phyloP scores from a whole-genome alignment of 2,888 invertebrate genomes.

The Euproctis similis region DNA sequence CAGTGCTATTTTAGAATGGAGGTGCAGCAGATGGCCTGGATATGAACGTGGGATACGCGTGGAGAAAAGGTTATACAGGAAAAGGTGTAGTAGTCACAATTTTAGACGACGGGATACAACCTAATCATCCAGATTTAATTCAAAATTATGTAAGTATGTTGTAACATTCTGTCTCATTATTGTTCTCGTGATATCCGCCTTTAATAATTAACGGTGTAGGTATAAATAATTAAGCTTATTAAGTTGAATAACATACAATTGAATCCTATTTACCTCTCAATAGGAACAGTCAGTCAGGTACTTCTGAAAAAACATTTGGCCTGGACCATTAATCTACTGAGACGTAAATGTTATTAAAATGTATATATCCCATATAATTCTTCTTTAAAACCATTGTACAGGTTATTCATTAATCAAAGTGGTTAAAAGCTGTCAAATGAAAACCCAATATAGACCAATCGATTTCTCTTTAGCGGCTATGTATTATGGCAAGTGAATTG shows the following conservation, averaged over 20 bases:
- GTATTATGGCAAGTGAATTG: conserved; percentile 16
- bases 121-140: conserved; percentile 93
- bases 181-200: too few species aligned
- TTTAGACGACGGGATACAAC: conserved; percentile 97
- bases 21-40: conserved; percentile 95
- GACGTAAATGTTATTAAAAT: too few species aligned
- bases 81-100: conserved; percentile 97
- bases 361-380: too few species aligned
- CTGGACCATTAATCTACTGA: too few species aligned
- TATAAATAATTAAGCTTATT: too few species aligned
- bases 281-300: too few species aligned
- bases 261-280: too few species aligned
- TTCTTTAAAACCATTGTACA: too few species aligned
- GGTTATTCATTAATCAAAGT: conserved; percentile 12
- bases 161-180: too few species aligned
- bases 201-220: too few species aligned
- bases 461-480: conserved; percentile 7
- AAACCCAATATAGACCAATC: conserved; percentile 11
- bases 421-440: conserved; percentile 12
- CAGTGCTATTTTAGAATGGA: conserved; percentile 80
- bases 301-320: too few species aligned
- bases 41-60: conserved; percentile 96
- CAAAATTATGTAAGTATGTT: conserved; percentile 90
- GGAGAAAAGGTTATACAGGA: conserved; percentile 97
- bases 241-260: too few species aligned